Percentiles rank a stretch among this genome's conserved stretches.
Conservation (phyloP, 2,113 vertebrate genomes). For the Phaethon lepturus region DNA sequence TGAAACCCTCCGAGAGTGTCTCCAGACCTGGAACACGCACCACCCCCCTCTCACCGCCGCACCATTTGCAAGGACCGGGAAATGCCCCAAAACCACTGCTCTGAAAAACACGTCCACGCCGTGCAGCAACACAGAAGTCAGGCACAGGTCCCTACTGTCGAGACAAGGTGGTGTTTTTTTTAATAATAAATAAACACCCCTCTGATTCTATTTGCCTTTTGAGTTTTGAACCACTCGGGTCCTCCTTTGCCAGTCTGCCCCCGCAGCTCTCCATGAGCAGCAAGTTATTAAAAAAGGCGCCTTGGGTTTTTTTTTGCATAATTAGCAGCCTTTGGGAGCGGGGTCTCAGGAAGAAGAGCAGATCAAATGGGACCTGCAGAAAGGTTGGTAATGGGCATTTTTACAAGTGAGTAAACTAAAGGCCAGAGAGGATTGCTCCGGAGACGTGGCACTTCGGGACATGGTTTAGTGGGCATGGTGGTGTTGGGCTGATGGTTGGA, state of each 20-base stretch:
- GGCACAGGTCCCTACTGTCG: neutral
- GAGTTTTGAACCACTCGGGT: neutral
- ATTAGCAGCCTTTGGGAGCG: neutral
- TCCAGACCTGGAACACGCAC: neutral
- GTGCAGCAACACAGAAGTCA: neutral
- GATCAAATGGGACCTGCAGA: neutral
- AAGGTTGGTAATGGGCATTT: neutral
- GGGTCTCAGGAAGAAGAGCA: neutral
- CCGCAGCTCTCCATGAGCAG: neutral
- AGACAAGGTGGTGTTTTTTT: rapidly evolving
- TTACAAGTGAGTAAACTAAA: neutral
- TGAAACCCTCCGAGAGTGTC: neutral
- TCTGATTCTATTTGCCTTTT: neutral
- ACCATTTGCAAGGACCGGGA: neutral
- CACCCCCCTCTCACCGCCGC: neutral
- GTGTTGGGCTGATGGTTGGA: too few relatives aligned
- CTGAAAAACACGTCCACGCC: neutral
- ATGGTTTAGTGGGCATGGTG: too few relatives aligned
- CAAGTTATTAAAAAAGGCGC: neutral
- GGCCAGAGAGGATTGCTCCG: neutral
- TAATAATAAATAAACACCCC: neutral
- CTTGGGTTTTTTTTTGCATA: neutral
- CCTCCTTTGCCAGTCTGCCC: neutral
- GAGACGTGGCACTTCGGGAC: too few relatives aligned
- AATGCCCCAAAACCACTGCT: neutral